Percentiles rank a stretch among this genome's conserved stretches.
These are phyloP conservation scores for Cataglyphis hispanica DNA, from an alignment of 1,140 invertebrate species.

Conservation along the genomic window DNA sequence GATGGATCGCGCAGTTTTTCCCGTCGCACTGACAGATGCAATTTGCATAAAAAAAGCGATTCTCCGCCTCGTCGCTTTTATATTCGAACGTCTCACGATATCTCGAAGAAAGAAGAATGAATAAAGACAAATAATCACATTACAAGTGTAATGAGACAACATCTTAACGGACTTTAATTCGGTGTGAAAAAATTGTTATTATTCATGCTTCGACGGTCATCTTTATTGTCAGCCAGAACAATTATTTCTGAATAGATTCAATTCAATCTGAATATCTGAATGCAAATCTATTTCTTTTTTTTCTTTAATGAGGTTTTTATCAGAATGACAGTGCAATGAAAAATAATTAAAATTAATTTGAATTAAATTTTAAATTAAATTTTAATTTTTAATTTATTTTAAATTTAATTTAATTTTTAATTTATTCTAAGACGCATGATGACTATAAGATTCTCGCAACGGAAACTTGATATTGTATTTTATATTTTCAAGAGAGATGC, in stretches of 20 bases:
- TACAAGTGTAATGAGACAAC: neutral
- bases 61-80: conserved; percentile 19
- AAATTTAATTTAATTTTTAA: too few species aligned
- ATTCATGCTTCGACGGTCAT: neutral
- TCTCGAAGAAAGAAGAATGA: neutral
- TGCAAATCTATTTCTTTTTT: neutral
- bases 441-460: conserved; percentile 17
- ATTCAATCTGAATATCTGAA: neutral
- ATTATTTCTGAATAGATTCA: neutral
- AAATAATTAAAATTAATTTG: neutral
- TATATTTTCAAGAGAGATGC: conserved; percentile 30
- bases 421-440: conserved; percentile 9
- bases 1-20: conserved; percentile 77
- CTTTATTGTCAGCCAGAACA: neutral
- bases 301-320: neutral
- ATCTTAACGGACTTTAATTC: too few species aligned
- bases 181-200: neutral
- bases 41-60: conserved; percentile 72
- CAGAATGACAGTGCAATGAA: neutral
- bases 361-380: too few species aligned
- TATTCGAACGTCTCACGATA: conserved; percentile 28
- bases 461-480: conserved; percentile 14
- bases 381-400: too few species aligned
- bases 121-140: neutral
- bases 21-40: conserved; percentile 73